Evolutionary conservation across 2,113 vertebrate genomes (phyloP), one percentile per base, ranked within the genome.

Genomic region (Pelvicachromis taeniatus): DNA sequence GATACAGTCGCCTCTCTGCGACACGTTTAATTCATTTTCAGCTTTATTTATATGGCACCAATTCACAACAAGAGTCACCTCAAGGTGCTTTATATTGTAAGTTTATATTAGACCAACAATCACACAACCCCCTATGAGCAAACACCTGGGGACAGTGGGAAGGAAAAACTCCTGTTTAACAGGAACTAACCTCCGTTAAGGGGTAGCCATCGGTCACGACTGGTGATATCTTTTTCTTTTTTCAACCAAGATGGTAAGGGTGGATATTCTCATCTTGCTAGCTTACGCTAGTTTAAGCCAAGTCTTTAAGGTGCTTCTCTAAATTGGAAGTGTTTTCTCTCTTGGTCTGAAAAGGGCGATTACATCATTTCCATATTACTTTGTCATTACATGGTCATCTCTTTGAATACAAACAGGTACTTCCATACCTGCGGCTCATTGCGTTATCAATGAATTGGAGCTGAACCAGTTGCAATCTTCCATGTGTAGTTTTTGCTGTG

Each of bases 161-260:
- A 70, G 21, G 0, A 10, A 17, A 45, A 17, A 70, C 65, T 26
- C 21, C 21, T 0, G 26, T 70, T 70, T 17, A 70, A 70, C 38
- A 70, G 65, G 38, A 45, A 45, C 38, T 17, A 45, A 45, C 65
- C 48, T 45, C 0, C 13, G 26, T 16, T 45, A 26, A 0, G 21
- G 38, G 21, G 1, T 14, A 42, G 63, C 63, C 38, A 68, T 21
- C 12, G 14, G 5, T 42, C n/a, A 23, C 16, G 21, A 23, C 63
- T 14, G 38, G n/a, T 68, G 35, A 68, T 40, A 68, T 42, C 7
- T 68, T 42, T 68, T 68, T 26, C 13, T 1, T 63, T 63, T 63
- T 63, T n/a, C 17, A 38, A 38, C 10, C 33, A 63, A 38, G 33
- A 8, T 63, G 19, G 59, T 0, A 33, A 63, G 59, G 33, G 59